Percentiles rank a stretch among this genome's conserved stretches.
Conservation (phyloP, 2,888 invertebrate species). For the Doris montereyensis region DNA sequence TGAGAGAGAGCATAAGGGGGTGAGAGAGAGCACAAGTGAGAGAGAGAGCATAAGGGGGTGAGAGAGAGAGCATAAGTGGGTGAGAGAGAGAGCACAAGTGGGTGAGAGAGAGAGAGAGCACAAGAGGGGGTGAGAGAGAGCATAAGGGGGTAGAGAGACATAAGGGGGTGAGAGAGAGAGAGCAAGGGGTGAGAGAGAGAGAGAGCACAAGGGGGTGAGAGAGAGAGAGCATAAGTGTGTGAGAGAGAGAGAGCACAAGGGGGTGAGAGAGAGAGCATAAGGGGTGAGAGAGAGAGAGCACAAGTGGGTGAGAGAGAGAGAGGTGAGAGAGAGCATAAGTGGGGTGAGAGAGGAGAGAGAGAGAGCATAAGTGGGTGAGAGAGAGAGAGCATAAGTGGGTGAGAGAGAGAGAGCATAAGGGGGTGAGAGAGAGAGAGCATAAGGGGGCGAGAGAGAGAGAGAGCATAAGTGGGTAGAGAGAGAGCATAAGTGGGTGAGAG, state of each 20-base stretch:
- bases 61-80: slow-evolving; percentile 1
- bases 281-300: neutral
- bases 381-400: neutral
- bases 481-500: slow-evolving; percentile 3
- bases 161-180: slow-evolving; percentile 13
- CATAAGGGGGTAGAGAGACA: neutral
- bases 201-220: neutral
- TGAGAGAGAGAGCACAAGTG: slow-evolving; percentile 5
- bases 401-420: neutral
- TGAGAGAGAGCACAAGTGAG: neutral
- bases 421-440: neutral
- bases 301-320: too few relatives aligned
- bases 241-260: slow-evolving; percentile 22
- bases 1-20: neutral
- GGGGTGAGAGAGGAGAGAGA: too few relatives aligned
- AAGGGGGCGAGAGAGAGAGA: neutral
- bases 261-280: neutral
- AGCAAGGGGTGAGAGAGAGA: neutral
- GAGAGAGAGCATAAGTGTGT: neutral
- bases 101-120: slow-evolving; percentile 9
- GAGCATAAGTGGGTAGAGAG: slow-evolving; percentile 10
- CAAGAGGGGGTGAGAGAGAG: neutral
- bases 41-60: slow-evolving; percentile 16
- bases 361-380: too few relatives aligned
- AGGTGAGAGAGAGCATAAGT: too few relatives aligned